Evolutionary conservation across 92 coral and sea anemone species (phyloP).

Genomic region (Meandrina meandrites): DNA sequence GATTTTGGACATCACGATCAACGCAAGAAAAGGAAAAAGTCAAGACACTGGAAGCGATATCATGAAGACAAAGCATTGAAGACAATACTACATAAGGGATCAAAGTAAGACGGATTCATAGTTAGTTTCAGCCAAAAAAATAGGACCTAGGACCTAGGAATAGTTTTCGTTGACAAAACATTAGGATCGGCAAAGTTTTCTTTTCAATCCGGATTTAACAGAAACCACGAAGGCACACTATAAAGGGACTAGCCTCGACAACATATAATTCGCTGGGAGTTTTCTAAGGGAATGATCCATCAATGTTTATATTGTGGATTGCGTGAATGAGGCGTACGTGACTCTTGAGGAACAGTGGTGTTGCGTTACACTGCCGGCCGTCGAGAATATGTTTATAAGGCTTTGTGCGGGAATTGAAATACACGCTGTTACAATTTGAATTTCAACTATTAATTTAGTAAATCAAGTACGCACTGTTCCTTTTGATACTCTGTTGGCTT

Average conservation of each 20-base stretch:
- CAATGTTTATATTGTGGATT: not conserved
- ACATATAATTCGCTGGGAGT: too few species aligned
- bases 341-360: not conserved
- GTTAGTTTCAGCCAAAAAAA: not conserved
- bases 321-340: not conserved
- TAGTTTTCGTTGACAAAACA: not conserved
- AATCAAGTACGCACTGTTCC: not conserved
- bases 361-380: not conserved
- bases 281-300: not conserved
- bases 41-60: not conserved
- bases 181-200: not conserved
- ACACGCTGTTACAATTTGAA: not conserved
- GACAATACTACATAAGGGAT: not conserved
- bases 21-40: not conserved
- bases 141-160: not conserved
- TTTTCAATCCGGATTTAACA: not conserved
- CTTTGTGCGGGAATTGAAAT: not conserved
- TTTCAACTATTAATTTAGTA: not conserved
- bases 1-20: not conserved
- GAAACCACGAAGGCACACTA: not conserved
- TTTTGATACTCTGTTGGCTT: not conserved
- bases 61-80: too few species aligned
- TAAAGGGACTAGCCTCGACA: not conserved
- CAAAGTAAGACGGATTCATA: not conserved
- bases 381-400: not conserved